These are phyloP conservation scores for Crocodylus rhombifer DNA, from an alignment of 2,797 vertebrate species.

Conservation along the genomic window DNA sequence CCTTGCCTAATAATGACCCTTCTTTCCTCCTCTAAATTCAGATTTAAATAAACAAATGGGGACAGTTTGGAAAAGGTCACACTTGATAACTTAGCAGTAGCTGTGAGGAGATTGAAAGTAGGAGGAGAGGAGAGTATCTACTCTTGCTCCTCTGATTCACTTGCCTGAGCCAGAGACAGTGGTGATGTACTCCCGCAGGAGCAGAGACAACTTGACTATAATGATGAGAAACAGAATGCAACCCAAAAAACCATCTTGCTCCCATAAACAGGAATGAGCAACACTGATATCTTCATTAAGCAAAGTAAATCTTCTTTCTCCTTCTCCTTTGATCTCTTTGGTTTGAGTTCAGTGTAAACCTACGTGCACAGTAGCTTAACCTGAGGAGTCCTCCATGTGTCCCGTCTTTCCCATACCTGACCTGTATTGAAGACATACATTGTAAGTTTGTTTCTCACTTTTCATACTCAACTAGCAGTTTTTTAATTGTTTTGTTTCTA, in stretches of 20 bases:
- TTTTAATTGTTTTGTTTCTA: neutral
- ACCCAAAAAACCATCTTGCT: neutral
- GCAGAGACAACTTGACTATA: neutral
- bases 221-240: neutral
- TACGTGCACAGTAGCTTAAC: neutral
- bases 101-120: neutral
- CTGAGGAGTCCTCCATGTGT: neutral
- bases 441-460: neutral
- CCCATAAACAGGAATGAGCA: neutral
- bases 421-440: neutral
- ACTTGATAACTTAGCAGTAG: constrained; percentile 25
- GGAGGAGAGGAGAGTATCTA: neutral
- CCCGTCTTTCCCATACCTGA: neutral
- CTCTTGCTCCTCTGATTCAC: neutral
- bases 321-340: neutral
- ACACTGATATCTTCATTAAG: neutral
- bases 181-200: neutral
- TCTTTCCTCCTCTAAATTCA: constrained; percentile 35
- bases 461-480: neutral
- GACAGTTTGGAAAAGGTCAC: neutral
- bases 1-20: constrained; percentile 46
- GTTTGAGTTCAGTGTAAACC: neutral
- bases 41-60: constrained; percentile 48
- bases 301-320: neutral
- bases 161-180: neutral